Evolutionary conservation across 2,888 invertebrate species (phyloP).

Genomic region (Syrphus vitripennis): DNA sequence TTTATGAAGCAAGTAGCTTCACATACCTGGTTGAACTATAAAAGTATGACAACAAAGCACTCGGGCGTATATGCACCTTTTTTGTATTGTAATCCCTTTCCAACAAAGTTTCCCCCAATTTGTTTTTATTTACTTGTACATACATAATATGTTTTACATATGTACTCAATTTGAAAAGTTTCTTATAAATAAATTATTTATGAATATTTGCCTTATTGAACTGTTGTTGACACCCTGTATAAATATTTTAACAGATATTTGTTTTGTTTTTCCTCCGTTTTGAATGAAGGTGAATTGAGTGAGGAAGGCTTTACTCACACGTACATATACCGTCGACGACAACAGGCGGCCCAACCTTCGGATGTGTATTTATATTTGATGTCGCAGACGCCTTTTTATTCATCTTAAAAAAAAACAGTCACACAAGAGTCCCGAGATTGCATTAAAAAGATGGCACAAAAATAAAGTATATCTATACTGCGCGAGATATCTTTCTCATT

Average conservation of each 20-base stretch:
- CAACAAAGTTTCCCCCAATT: too few species aligned
- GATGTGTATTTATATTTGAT: constrained; percentile 26
- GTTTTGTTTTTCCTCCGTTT: constrained; percentile 20
- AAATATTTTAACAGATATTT: not conserved
- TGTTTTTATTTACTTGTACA: too few species aligned
- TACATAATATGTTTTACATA: too few species aligned
- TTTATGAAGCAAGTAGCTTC: too few species aligned
- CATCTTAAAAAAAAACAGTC: constrained; percentile 24
- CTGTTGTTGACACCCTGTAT: constrained; percentile 4
- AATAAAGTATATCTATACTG: constrained; percentile 42
- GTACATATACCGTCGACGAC: not conserved
- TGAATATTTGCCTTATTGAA: not conserved
- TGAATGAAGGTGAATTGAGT: constrained; percentile 58
- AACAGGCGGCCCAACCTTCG: constrained; percentile 39
- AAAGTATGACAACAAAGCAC: too few species aligned
- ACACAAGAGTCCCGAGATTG: constrained; percentile 40
- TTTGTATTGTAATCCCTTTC: too few species aligned
- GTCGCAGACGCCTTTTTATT: constrained; percentile 14
- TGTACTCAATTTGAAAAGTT: too few species aligned
- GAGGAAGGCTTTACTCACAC: not conserved
- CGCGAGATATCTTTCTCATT: constrained; percentile 63
- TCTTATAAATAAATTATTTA: too few species aligned
- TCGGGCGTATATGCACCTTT: too few species aligned
- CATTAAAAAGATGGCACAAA: constrained; percentile 42
- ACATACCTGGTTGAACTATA: too few species aligned